Evolutionary conservation across 2,797 vertebrate genomes (phyloP).

Genomic region (Thaleichthys pacificus): DNA sequence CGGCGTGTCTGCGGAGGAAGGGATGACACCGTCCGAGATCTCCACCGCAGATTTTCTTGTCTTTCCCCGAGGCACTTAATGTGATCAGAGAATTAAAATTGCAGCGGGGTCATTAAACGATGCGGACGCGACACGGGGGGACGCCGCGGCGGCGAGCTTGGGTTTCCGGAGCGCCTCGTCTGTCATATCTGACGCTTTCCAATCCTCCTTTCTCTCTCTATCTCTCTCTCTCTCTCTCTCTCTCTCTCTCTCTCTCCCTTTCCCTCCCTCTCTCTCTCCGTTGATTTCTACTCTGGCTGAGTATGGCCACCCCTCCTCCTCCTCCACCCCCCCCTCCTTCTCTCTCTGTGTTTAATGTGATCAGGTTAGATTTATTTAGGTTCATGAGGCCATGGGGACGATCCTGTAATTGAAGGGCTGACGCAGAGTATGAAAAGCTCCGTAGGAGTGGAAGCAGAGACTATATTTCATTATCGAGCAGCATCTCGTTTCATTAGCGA

Average conservation of each 20-base stretch:
- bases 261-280: constrained; percentile 10
- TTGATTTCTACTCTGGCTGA: too few species aligned
- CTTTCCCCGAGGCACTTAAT: constrained; percentile 82
- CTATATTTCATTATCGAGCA: constrained; percentile 94
- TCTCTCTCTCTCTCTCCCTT: constrained; percentile 16
- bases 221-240: neutral
- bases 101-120: constrained; percentile 78
- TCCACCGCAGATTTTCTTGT: constrained; percentile 74
- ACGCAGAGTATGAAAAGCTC: constrained; percentile 88
- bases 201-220: neutral
- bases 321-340: neutral
- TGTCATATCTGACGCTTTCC: constrained; percentile 58
- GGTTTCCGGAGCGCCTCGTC: constrained; percentile 60
- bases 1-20: constrained; percentile 64
- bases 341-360: constrained; percentile 69
- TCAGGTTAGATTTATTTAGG: constrained; percentile 85
- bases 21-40: constrained; percentile 74
- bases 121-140: constrained; percentile 51
- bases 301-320: neutral
- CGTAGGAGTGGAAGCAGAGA: constrained; percentile 85
- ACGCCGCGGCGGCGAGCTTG: constrained; percentile 57
- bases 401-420: constrained; percentile 84
- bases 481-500: constrained; percentile 84
- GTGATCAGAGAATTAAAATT: constrained; percentile 89
- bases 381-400: constrained; percentile 82